Evolutionary conservation across 2,888 invertebrate species (phyloP), one percentile per base, ranked within the genome.

Genomic region (Drymonia ruficornis): DNA sequence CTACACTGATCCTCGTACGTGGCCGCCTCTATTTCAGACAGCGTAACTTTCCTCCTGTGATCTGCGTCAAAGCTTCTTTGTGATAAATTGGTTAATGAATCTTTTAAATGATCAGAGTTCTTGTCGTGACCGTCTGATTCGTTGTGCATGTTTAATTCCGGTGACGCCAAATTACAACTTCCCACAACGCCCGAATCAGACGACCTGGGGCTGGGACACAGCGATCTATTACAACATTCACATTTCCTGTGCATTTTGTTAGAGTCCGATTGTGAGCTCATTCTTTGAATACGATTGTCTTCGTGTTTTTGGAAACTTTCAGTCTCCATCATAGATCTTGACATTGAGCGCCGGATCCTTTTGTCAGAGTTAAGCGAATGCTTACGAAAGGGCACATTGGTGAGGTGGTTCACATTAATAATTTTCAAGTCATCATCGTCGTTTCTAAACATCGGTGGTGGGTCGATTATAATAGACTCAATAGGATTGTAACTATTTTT

Each of bases 111-210:
- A 58, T 83, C 81, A 0, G 80, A 79, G 31, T 67, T 64, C 64
- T 90, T 91, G 36, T 87, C 89, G 42, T 84, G 86, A 48, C 78
- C 72, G 55, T 91, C 91, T 1, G 88, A 89, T 60, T 92, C 87
- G 62, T 85, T 85, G 49, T 85, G 89, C 81, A 89, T 83, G 44
- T 89, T 87, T n/a, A 95, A 91, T 82, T 96, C 96, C 0, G 96
- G 96, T 0, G 96, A 96, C 6, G 96, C 94, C 58, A 96, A 91
- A 53, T 95, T 95, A 76, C 95, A 96, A 84, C 96, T 97, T 28
- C 97, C 97, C 0, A 96, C 97, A 88, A 97, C 96, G 23, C 97
- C 97, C 0, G 97, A 97, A 81, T 96, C 96, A 15, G 97, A 97
- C 8, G 96, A 96, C 61, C 96, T 91, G 0, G 95, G 95, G 83